Percentiles rank a stretch among this genome's conserved stretches.
phyloP scores from a whole-genome alignment of 2,113 vertebrate species.

The Protobothrops flavoviridis region DNA sequence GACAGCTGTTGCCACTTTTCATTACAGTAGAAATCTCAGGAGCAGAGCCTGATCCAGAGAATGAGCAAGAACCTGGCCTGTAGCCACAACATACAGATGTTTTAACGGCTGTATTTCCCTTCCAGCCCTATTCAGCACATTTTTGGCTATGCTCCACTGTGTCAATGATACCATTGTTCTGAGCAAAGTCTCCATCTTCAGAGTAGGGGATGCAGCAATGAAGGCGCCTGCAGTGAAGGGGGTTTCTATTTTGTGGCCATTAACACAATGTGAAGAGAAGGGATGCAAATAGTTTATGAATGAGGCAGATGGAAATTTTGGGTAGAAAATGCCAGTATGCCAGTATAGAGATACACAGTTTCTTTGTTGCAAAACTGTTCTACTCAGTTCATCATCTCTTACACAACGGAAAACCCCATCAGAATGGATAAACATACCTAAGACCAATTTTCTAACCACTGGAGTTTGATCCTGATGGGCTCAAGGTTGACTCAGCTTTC shows the following conservation, averaged over 20 bases:
- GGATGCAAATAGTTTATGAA: not conserved
- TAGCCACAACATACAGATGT: slow-evolving; percentile 65
- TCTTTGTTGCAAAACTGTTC: not conserved
- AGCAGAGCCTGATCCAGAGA: slow-evolving; percentile 32
- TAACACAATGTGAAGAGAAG: not conserved
- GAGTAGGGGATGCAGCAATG: not conserved
- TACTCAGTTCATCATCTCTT: not conserved
- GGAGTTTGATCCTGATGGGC: not conserved
- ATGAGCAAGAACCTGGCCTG: slow-evolving; percentile 55
- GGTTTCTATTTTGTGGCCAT: not conserved
- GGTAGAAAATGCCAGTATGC: slow-evolving; percentile 5
- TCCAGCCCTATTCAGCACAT: slow-evolving; percentile 15
- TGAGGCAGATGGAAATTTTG: not conserved
- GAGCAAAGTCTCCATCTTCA: slow-evolving; percentile 46
- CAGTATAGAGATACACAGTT: not conserved
- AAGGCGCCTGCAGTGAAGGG: not conserved
- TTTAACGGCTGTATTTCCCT: slow-evolving; percentile 62
- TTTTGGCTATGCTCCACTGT: slow-evolving; percentile 36
- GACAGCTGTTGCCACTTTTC: slow-evolving; percentile 59
- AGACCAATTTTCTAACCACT: not conserved
- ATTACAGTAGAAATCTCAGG: slow-evolving; percentile 73
- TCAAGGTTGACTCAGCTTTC: not conserved
- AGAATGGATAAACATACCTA: not conserved
- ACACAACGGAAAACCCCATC: not conserved
- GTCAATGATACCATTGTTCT: slow-evolving; percentile 69